phyloP scores from a whole-genome alignment of 2,113 vertebrate genomes.

The Crotalus viridis region DNA sequence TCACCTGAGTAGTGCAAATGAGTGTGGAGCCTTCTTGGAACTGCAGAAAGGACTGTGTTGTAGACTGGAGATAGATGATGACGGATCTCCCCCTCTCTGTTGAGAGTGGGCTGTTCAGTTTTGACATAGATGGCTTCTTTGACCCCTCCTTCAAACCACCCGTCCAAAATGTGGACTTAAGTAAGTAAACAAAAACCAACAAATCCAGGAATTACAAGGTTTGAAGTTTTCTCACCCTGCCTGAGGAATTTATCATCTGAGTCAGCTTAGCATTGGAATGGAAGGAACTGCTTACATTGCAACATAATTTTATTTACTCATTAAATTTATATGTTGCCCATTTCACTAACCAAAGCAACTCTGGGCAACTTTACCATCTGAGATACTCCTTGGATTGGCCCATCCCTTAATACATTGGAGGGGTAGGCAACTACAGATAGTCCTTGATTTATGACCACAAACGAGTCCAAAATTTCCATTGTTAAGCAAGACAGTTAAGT shows the following conservation, averaged over 20 bases:
- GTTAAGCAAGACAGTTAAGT: not conserved
- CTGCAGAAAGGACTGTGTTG: too few species aligned
- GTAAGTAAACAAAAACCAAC: not conserved
- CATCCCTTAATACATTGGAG: not conserved
- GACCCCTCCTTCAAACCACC: too few species aligned
- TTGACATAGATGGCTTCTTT: too few species aligned
- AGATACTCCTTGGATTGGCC: not conserved
- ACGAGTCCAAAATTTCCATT: not conserved
- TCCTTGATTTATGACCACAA: not conserved
- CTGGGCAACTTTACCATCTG: not conserved
- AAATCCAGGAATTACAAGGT: not conserved
- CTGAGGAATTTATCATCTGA: not conserved
- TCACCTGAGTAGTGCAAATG: too few species aligned
- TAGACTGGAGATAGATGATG: too few species aligned
- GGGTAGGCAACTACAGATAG: not conserved
- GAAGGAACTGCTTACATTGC: not conserved
- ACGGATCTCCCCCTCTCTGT: too few species aligned
- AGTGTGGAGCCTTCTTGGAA: too few species aligned
- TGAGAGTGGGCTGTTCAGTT: too few species aligned
- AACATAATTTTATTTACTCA: not conserved
- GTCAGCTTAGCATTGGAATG: not conserved
- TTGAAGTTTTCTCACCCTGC: not conserved
- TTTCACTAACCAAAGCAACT: not conserved
- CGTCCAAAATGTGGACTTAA: too few species aligned
- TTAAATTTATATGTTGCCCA: not conserved